Percentiles rank a stretch among this genome's conserved stretches.
Conservation (phyloP, 2,888 invertebrate species). For the Trichacis sp. region DNA sequence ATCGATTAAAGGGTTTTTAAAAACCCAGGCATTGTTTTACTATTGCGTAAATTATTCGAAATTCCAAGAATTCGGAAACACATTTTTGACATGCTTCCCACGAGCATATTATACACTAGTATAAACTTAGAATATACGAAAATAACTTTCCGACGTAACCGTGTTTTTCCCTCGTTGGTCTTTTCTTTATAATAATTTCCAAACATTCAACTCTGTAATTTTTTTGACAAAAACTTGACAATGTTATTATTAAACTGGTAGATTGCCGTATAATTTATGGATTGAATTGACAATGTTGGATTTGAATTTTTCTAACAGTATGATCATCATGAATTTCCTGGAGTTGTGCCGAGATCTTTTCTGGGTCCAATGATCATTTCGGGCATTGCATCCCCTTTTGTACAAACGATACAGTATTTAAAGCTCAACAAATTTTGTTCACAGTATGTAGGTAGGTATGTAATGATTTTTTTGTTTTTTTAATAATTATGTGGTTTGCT, state of each 20-base stretch:
- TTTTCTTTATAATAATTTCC: too few species aligned
- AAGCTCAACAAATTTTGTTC: conserved; percentile 86
- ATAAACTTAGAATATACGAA: conserved; percentile 38
- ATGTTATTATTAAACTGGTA: too few species aligned
- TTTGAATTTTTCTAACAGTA: too few species aligned
- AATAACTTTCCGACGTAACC: conserved; percentile 39
- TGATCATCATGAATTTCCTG: conserved; percentile 97
- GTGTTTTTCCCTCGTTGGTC: background rate
- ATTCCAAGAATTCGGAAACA: conserved; percentile 51
- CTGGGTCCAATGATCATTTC: conserved; percentile 90
- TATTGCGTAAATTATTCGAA: conserved; percentile 53
- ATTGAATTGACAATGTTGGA: too few species aligned
- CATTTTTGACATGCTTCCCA: conserved; percentile 22
- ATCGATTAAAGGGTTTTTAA: background rate
- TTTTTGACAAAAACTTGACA: too few species aligned
- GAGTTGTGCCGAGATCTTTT: conserved; percentile 97
- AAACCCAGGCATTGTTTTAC: conserved; percentile 14
- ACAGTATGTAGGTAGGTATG: conserved; percentile 85
- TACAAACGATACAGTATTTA: conserved; percentile 76
- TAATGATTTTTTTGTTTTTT: conserved; percentile 14
- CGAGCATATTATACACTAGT: conserved; percentile 24
- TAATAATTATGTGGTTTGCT: too few species aligned
- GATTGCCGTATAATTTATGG: too few species aligned
- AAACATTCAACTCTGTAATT: too few species aligned
- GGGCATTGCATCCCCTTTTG: conserved; percentile 81